A percentile compares a stretch with the other conserved stretches of the same genome.
Conservation (phyloP, 2,888 invertebrate species). For the Lobophora halterata region DNA sequence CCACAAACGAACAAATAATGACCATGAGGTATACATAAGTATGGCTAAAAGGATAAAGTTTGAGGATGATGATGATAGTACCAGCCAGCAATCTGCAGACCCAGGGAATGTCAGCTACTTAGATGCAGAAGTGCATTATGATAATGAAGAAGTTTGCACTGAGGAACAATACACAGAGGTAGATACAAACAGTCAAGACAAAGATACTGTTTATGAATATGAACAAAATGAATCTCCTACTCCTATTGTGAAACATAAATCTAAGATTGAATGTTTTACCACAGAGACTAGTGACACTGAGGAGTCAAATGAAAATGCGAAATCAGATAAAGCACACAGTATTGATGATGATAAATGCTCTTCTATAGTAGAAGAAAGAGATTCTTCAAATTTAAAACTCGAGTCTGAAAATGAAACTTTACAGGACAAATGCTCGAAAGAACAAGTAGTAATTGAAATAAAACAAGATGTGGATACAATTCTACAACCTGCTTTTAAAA, state of each 20-base stretch:
- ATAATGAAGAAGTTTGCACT: conserved; percentile 54
- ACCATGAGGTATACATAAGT: conserved; percentile 52
- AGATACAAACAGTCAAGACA: conserved; percentile 59
- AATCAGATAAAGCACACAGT: conserved; percentile 22
- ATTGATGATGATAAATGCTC: conserved; percentile 33
- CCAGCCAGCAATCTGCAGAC: conserved; percentile 36
- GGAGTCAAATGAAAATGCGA: conserved; percentile 33
- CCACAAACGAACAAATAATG: conserved; percentile 63
- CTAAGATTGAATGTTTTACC: conserved; percentile 44
- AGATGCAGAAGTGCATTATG: conserved; percentile 55
- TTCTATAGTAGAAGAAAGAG: conserved; percentile 32
- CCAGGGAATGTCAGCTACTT: conserved; percentile 49
- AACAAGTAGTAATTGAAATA: conserved; percentile 36
- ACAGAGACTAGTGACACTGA: conserved; percentile 39
- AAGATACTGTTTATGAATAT: conserved; percentile 67
- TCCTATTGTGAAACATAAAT: conserved; percentile 66
- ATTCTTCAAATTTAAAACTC: conserved; percentile 24
- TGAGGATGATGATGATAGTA: conserved; percentile 59
- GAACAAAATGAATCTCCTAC: conserved; percentile 65
- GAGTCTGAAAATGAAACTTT: conserved; percentile 22
- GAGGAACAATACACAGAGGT: conserved; percentile 52
- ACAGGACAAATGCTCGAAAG: conserved; percentile 31
- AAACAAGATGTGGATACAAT: conserved; percentile 46
- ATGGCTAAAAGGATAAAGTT: conserved; percentile 63
- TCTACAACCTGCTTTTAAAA: conserved; percentile 37